Evolutionary conservation across 2,113 vertebrate genomes (phyloP), one percentile per base, ranked within the genome.

Genomic region (Macheiramphus alcinus): DNA sequence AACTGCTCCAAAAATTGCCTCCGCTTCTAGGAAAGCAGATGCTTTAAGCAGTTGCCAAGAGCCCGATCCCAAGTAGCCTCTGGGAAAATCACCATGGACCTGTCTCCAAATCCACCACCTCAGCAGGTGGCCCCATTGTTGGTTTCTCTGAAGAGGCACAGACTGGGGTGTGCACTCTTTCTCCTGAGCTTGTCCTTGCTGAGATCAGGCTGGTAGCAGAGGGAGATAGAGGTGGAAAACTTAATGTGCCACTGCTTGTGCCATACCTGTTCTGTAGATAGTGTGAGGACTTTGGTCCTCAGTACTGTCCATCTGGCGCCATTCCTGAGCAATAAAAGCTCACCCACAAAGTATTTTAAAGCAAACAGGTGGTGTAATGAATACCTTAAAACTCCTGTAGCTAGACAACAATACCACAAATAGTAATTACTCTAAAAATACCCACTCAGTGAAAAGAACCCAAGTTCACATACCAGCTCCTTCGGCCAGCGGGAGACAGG

Each of bases 311-410:
- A 95, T 90, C 81, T 97, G 91, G 87, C 21, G 0, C 91, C 89
- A 80, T 95, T 97, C 93, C 91, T 90, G 67, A 94, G 94, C 86
- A 95, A 97, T 95, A 95, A 95, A 95, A 88, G 67, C 87, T 96
- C 81, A 53, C 84, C 78, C 74, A 16, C 84, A 70, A 84, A 91
- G 81, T 85, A 94, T 91, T 96, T 91, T 76, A 91, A 91, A 95
- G 87, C 86, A 93, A 96, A 96, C 93, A 94, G 59, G 67, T 53
- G 23, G 66, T 90, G 66, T 82, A 91, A 94, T 85, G 94, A 96
- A 95, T 96, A 91, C 94, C 94, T 97, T 67, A 93, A 88, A 95
- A 93, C 38, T 86, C 42, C 81, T 74, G 52, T 76, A 92, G 63
- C 73, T 75, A 81, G 74, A 91, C 56, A 70, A 84, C 84, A 90